These are phyloP conservation scores for Campylomormyrus numenius DNA, from an alignment of 2,113 vertebrate species.

Conservation along the genomic window DNA sequence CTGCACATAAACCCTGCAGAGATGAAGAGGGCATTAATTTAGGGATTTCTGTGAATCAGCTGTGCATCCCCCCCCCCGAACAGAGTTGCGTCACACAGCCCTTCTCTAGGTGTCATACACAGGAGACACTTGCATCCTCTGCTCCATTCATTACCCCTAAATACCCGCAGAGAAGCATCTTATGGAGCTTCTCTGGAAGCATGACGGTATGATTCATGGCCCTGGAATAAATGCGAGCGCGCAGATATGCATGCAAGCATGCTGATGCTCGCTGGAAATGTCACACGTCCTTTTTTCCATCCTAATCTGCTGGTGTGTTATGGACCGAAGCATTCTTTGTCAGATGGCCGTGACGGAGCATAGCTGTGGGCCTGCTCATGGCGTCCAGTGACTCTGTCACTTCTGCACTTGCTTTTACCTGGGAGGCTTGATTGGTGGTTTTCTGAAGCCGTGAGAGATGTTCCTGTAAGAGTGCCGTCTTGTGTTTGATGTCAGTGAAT, in stretches of 20 bases:
- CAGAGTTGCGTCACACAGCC: not conserved
- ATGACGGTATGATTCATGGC: not conserved
- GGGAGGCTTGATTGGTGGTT: not conserved
- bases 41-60: not conserved
- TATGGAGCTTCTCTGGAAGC: not conserved
- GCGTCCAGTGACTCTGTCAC: not conserved
- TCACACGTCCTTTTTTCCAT: not conserved
- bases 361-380: not conserved
- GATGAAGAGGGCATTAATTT: not conserved
- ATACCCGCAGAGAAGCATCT: not conserved
- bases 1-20: not conserved
- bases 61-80: not conserved
- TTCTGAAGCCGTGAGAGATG: not conserved
- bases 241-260: not conserved
- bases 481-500: not conserved
- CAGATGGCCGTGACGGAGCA: not conserved
- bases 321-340: not conserved
- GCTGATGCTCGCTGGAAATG: not conserved
- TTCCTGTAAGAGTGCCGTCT: not conserved
- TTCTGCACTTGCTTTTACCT: not conserved
- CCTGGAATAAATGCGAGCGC: not conserved
- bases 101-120: not conserved
- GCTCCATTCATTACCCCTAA: not conserved
- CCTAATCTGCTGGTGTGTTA: not conserved
- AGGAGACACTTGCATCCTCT: not conserved